Evolutionary conservation across 2,888 invertebrate species (phyloP).

Genomic region (Agonum fuliginosum): DNA sequence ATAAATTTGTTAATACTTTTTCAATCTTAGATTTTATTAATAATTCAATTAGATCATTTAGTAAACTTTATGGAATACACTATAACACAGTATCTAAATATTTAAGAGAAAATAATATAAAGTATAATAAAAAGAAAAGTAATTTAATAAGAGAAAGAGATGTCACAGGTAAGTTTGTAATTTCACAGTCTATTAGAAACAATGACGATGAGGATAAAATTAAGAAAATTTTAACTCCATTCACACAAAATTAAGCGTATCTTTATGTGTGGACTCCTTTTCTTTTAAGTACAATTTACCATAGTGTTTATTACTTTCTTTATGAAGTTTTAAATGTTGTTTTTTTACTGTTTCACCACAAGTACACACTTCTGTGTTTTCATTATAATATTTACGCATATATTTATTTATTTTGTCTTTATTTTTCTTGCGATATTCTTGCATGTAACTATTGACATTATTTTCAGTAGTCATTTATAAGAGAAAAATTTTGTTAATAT

Average conservation of each 20-base stretch:
- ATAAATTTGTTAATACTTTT: not conserved
- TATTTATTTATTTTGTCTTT: conserved; percentile 35
- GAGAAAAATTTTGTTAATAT: conserved; percentile 27
- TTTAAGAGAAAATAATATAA: conserved; percentile 7
- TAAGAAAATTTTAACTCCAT: conserved; percentile 24
- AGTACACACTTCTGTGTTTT: conserved; percentile 28
- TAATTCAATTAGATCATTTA: conserved; percentile 17
- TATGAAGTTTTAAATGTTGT: conserved; percentile 26
- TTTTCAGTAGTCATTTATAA: conserved; percentile 25
- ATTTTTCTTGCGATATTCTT: conserved; percentile 29
- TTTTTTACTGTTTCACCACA: conserved; percentile 20
- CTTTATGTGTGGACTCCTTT: conserved; percentile 2
- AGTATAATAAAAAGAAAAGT: conserved; percentile 4
- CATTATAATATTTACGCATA: conserved; percentile 32
- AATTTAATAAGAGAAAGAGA: conserved; percentile 10
- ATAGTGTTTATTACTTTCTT: conserved; percentile 11
- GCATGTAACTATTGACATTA: conserved; percentile 30
- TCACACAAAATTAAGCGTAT: conserved; percentile 15
- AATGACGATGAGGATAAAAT: not conserved
- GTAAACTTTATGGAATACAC: not conserved
- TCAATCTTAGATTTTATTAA: not conserved
- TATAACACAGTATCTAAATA: conserved; percentile 16
- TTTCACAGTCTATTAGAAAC: not conserved
- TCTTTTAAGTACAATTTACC: conserved; percentile 4
- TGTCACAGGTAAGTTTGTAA: not conserved